These are phyloP conservation scores for Dryococelus australis DNA, from an alignment of 2,888 invertebrate genomes.

Conservation along the genomic window DNA sequence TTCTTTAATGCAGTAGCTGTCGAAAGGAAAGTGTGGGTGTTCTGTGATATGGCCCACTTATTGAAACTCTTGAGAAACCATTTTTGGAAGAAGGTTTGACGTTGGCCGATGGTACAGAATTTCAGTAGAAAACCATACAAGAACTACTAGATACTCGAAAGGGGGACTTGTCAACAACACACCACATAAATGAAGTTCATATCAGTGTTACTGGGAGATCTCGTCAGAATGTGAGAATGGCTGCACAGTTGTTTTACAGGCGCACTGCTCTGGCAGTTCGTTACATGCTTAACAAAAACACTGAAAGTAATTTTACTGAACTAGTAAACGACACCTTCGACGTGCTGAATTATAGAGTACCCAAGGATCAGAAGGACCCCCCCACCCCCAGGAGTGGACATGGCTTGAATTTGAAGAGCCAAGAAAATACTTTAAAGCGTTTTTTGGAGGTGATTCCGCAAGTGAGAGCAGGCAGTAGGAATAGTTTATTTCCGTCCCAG, in stretches of 20 bases:
- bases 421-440: not conserved
- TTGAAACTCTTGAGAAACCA: too few relatives aligned
- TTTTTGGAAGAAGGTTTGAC: too few relatives aligned
- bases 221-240: conserved; percentile 10
- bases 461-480: not conserved
- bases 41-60: too few relatives aligned
- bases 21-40: too few relatives aligned
- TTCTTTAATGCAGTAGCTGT: too few relatives aligned
- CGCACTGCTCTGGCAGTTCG: too few relatives aligned
- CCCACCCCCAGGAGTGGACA: not conserved
- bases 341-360: not conserved
- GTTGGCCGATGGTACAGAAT: too few relatives aligned
- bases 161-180: not conserved
- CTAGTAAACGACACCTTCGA: not conserved
- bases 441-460: not conserved
- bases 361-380: not conserved
- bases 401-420: not conserved
- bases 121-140: not conserved
- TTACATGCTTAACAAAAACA: too few relatives aligned
- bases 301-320: too few relatives aligned
- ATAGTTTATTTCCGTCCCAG: not conserved
- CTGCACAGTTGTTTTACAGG: too few relatives aligned
- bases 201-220: not conserved
- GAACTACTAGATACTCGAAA: too few relatives aligned
- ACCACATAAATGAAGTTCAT: too few relatives aligned